Base-by-base conservation (phyloP, 2,888 invertebrate species). In the Rotaria socialis region DNA sequence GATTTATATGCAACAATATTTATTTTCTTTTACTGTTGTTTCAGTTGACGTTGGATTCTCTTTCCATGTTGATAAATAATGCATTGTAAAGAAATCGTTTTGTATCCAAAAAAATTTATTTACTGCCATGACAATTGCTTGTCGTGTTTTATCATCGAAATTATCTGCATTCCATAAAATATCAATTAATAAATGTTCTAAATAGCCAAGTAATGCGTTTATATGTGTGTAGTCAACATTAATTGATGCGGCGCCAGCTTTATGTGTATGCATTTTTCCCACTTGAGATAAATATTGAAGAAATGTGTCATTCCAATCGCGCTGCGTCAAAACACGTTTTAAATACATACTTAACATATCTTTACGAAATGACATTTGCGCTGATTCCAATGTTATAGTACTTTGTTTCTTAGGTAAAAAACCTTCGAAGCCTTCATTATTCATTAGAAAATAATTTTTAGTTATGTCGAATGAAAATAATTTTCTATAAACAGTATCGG, bases 321-420 rank as follows among this genome's bases (percentile, higher is more conserved):
- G 35, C 35, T 27, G 67, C 7, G 67, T 67, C 19, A 67, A 67
- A 0, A 67, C 35, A 27, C 67, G 67, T 67, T 67, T 67, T 35
- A 67, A 41, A 55, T 85, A 41, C 56, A 85, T 35, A 56, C 55
- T 84, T 84, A 50, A 84, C 50, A 85, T 50, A 52, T 52, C 55
- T 35, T 35, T 85, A 14, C 24, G 58, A 56, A 41, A 56, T 3
- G 10, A 35, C 43, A 84, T 50, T 50, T 43, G 43, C 6, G 84
- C 84, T 24, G 22, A 85, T 56, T 56, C 55, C 41, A 84, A 84
- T 41, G 56, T 27, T 27, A 55, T 19, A 24, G 10, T 52, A 50
- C 35, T 4, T 35, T 27, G 27, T 14, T 35, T 52, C 24, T 14
- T 52, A 8, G 52, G 58, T 7, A 19, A 1, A 16, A n/a, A 84